These are phyloP conservation scores for Alauda arvensis DNA, from an alignment of 2,797 vertebrate genomes.

Conservation along the genomic window DNA sequence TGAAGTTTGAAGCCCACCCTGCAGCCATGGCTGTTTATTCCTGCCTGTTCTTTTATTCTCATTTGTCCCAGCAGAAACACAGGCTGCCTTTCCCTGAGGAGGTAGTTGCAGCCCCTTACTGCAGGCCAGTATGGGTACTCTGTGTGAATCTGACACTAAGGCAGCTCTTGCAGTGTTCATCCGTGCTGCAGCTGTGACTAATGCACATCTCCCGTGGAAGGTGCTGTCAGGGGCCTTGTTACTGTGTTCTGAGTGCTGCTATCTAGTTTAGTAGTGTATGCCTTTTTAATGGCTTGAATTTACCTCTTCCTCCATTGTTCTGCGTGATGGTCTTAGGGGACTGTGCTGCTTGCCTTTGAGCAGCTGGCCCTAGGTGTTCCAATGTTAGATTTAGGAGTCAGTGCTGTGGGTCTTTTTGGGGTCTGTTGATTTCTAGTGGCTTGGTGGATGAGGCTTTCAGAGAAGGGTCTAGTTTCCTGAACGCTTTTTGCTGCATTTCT, in stretches of 20 bases:
- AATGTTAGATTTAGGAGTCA: background rate
- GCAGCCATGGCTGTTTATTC: background rate
- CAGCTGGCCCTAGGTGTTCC: background rate
- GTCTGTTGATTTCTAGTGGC: background rate
- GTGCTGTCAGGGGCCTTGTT: background rate
- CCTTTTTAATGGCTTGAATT: background rate
- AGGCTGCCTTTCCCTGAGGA: background rate
- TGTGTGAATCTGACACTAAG: background rate
- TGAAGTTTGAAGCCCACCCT: background rate
- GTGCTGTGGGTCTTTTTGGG: background rate
- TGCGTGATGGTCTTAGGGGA: accelerated
- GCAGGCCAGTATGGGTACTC: accelerated
- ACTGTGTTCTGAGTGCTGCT: background rate
- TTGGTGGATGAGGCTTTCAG: background rate
- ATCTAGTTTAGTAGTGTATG: background rate
- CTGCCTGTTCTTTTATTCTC: background rate
- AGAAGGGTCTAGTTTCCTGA: background rate
- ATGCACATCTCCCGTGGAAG: background rate
- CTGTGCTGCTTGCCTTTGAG: background rate
- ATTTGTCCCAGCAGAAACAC: background rate
- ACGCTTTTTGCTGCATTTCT: background rate
- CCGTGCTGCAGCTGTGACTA: background rate
- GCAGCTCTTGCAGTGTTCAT: background rate
- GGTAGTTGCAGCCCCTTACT: background rate
- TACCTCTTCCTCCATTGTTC: background rate